phyloP scores from a whole-genome alignment of 2,113 vertebrate species.

The Urocynchramus pylzowi region DNA sequence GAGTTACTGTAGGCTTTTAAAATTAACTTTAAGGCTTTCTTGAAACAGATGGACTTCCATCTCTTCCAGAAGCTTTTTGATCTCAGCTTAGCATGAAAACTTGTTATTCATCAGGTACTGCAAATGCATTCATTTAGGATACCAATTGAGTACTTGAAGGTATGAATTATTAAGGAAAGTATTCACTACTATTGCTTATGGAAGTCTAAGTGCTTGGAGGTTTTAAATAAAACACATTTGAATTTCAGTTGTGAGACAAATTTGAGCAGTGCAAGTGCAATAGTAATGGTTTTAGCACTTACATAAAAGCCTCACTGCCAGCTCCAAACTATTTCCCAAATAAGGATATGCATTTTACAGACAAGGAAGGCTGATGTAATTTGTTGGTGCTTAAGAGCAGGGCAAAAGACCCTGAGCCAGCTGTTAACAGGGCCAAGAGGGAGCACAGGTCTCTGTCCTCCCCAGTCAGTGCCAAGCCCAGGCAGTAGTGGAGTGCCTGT shows the following conservation, averaged over 20 bases:
- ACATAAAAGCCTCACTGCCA: not conserved
- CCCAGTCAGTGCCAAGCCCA: not conserved
- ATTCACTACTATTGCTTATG: not conserved
- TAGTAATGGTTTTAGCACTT: not conserved
- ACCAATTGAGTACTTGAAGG: not conserved
- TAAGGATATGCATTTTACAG: not conserved
- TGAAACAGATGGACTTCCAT: not conserved
- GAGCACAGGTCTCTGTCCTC: accelerated
- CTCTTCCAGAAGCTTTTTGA: not conserved
- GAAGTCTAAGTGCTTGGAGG: not conserved
- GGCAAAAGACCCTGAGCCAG: not conserved
- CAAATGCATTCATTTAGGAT: not conserved
- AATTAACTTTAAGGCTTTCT: not conserved
- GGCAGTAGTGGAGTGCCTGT: not conserved
- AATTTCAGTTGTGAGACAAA: not conserved
- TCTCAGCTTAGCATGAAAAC: not conserved
- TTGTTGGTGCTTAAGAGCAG: not conserved
- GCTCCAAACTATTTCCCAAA: not conserved
- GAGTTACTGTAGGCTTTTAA: not conserved
- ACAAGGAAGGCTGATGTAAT: not conserved
- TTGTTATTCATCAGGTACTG: not conserved
- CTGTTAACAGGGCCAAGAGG: not conserved
- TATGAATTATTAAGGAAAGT: not conserved
- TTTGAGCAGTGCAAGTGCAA: not conserved
- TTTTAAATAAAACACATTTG: not conserved